Evolutionary conservation across 2,113 vertebrate genomes (phyloP).

Genomic region (Microtus pennsylvanicus): DNA sequence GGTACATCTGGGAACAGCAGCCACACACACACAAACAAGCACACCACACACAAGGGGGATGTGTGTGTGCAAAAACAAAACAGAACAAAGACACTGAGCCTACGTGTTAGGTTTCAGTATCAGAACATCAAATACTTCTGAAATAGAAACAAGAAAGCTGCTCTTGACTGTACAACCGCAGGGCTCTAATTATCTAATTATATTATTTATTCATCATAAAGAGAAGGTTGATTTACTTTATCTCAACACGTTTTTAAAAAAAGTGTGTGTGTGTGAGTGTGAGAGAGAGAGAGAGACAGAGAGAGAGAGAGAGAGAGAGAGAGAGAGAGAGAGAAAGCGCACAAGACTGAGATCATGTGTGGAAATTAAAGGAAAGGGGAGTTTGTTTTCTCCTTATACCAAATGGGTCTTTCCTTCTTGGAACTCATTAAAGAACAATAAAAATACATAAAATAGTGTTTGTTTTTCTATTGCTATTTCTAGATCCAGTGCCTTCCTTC

Average conservation of each 20-base stretch:
- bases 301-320: neutral
- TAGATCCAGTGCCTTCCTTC: neutral
- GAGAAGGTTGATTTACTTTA: neutral
- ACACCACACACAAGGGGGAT: neutral
- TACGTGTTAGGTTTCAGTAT: neutral
- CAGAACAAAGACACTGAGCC: neutral
- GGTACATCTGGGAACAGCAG: neutral
- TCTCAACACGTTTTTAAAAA: neutral
- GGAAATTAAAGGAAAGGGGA: neutral
- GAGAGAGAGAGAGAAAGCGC: no score
- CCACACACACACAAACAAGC: neutral
- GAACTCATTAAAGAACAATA: slow-evolving; percentile 7
- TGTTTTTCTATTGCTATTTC: neutral
- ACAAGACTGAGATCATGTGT: neutral
- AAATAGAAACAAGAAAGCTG: neutral
- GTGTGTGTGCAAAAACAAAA: neutral
- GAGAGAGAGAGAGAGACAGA: neutral
- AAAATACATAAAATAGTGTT: neutral
- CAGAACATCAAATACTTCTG: neutral
- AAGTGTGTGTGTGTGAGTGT: neutral
- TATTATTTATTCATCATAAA: neutral
- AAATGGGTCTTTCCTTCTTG: neutral
- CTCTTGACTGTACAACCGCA: neutral
- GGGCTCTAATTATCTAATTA: neutral
- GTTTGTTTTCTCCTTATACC: neutral